Evolutionary conservation across 2,113 vertebrate species (phyloP), one percentile per base, ranked within the genome.

Genomic region (Chaetorhynchus papuensis): DNA sequence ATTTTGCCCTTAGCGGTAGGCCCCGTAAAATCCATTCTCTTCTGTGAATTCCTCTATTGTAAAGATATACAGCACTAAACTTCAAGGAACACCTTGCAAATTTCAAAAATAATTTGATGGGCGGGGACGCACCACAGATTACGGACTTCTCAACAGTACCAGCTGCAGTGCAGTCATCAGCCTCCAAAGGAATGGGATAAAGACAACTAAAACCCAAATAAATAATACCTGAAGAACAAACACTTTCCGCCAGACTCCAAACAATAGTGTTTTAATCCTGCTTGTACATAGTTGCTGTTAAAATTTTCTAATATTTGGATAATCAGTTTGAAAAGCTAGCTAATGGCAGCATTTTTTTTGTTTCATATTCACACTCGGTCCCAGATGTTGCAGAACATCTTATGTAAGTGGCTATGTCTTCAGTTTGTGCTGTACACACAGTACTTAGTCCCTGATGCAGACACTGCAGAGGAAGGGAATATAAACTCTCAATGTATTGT

Each of bases 11-110:
- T 83, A 90, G 74, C 57, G 10, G 21, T n/a, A 59, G 28, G 35
- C 21, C 90, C 71, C 87, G 84, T 96, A 97, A 93, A 97, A 80
- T 33, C 90, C 93, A 90, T 93, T 94, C 45, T 87, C 84, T 66
- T 93, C 97, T 65, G 71, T 88, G 76, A 97, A 9, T 75, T 96
- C 80, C 71, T 97, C 93, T 52, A 44, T 23, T 49, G 95, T 60
- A 56, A 97, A 74, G 63, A 97, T 20, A 71, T 49, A 96, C 11
- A 96, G 85, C 49, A 94, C 92, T 72, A 97, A 96, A 60, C 41
- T 42, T 61, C 78, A 87, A 97, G 79, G 24, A 90, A 94, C 52
- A 94, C 70, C 53, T 96, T 53, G 75, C 97, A 97, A 41, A 90
- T 49, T 90, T 97, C 91, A 39, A 89, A 77, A 68, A 95, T 75